Conservation (phyloP, 2,888 invertebrate genomes). For the Amphipyra tragopoginis region DNA sequence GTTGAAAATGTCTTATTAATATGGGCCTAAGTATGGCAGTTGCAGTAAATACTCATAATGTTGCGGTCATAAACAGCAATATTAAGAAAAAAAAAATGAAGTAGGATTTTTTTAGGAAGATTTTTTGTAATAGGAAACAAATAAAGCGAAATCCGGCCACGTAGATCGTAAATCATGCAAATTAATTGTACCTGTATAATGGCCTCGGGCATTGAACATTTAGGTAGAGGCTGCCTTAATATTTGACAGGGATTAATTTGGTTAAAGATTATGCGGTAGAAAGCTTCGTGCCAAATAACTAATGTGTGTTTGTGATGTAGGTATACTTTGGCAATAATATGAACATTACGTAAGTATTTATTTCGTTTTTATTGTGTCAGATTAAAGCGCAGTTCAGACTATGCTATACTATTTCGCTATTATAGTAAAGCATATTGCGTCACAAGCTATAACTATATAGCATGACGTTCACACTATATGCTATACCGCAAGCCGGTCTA, state of each 20-base stretch:
- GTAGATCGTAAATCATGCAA: conserved; percentile 46
- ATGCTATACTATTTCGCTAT: too few relatives aligned
- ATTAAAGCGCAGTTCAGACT: too few relatives aligned
- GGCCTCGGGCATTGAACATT: conserved; percentile 30
- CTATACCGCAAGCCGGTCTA: too few relatives aligned
- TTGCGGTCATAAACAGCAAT: too few relatives aligned
- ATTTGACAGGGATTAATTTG: conserved; percentile 43
- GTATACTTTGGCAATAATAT: not conserved
- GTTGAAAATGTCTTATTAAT: too few relatives aligned
- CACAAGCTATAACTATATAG: too few relatives aligned
- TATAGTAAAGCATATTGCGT: too few relatives aligned
- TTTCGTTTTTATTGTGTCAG: not conserved
- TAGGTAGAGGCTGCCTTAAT: conserved; percentile 16
- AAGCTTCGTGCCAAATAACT: conserved; percentile 8
- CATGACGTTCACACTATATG: too few relatives aligned
- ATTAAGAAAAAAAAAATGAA: too few relatives aligned
- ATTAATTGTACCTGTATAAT: conserved; percentile 51
- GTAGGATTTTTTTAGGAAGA: not conserved
- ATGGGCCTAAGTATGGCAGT: too few relatives aligned
- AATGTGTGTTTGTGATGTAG: not conserved
- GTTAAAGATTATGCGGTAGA: conserved; percentile 24
- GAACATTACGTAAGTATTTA: not conserved
- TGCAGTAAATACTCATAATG: too few relatives aligned
- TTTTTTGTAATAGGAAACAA: conserved; percentile 26
- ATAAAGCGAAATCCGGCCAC: conserved; percentile 26